Evolutionary conservation across 2,888 invertebrate genomes (phyloP).

Genomic region (Melangyna quadrimaculata): DNA sequence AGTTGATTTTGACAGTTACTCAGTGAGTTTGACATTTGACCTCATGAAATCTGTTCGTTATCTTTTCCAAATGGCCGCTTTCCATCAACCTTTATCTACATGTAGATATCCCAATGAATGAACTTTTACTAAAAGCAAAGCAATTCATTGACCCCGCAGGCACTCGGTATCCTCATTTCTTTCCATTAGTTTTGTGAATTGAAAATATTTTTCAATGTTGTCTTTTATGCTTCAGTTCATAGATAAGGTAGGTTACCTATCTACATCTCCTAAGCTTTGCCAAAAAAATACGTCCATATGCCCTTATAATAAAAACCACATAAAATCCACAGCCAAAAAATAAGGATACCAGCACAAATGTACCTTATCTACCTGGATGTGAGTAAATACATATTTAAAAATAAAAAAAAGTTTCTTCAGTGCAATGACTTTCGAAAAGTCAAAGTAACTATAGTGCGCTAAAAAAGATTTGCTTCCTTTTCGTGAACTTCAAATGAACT

Average conservation of each 20-base stretch:
- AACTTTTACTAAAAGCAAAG: neutral
- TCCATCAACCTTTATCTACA: neutral
- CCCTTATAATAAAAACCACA: neutral
- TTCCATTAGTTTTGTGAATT: slow-evolving; percentile 6
- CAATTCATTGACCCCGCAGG: slow-evolving; percentile 18
- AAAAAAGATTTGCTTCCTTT: slow-evolving; percentile 37
- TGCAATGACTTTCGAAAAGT: slow-evolving; percentile 53
- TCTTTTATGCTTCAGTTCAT: slow-evolving; percentile 14
- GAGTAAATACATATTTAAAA: neutral
- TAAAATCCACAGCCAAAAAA: neutral
- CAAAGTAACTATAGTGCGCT: neutral
- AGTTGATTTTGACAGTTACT: too few species aligned
- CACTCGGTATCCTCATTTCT: neutral
- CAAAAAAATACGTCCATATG: neutral
- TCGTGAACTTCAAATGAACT: slow-evolving; percentile 67
- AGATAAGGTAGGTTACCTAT: too few species aligned
- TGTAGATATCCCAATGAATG: neutral
- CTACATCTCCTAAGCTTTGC: neutral
- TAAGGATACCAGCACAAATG: neutral
- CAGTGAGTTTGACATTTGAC: neutral
- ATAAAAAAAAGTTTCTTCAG: slow-evolving; percentile 4
- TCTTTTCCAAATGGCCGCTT: neutral
- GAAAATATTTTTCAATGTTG: slow-evolving; percentile 22
- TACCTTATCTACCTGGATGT: neutral
- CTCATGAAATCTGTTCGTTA: neutral